Percentiles rank a stretch among this genome's conserved stretches.
Conservation (phyloP, 2,888 invertebrate species). For the Temnothorax rugatulus region DNA sequence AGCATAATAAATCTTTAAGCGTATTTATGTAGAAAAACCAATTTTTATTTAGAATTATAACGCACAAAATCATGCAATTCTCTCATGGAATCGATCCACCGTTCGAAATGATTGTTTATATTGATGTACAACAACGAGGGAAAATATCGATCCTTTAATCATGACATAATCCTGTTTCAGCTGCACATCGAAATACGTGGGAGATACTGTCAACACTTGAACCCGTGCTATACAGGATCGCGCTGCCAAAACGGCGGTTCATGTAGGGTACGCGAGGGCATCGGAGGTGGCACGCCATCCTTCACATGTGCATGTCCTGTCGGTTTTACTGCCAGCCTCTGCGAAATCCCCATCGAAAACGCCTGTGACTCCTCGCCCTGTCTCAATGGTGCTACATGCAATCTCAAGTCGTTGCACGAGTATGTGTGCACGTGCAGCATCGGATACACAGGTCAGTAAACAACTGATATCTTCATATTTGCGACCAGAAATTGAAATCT, state of each 20-base stretch:
- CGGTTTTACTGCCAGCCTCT: slow-evolving; percentile 96
- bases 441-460: slow-evolving; percentile 93
- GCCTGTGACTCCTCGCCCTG: slow-evolving; percentile 97
- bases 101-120: background rate
- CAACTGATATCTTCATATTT: background rate
- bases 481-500: background rate
- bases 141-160: background rate
- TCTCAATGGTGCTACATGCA: slow-evolving; percentile 95
- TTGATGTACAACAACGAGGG: background rate
- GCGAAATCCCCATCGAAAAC: slow-evolving; percentile 96
- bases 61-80: background rate
- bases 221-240: slow-evolving; percentile 96
- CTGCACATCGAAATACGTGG: slow-evolving; percentile 96
- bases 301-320: slow-evolving; percentile 96
- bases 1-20: background rate
- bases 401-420: slow-evolving; percentile 92
- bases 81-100: background rate
- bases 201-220: slow-evolving; percentile 97
- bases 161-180: slow-evolving; percentile 88
- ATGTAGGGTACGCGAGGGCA: slow-evolving; percentile 92
- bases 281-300: slow-evolving; percentile 91
- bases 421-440: slow-evolving; percentile 96
- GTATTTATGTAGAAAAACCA: background rate
- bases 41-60: background rate
- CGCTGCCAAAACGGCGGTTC: slow-evolving; percentile 98